Evolutionary conservation across 2,797 vertebrate genomes (phyloP).

Genomic region (Balearica regulorum): DNA sequence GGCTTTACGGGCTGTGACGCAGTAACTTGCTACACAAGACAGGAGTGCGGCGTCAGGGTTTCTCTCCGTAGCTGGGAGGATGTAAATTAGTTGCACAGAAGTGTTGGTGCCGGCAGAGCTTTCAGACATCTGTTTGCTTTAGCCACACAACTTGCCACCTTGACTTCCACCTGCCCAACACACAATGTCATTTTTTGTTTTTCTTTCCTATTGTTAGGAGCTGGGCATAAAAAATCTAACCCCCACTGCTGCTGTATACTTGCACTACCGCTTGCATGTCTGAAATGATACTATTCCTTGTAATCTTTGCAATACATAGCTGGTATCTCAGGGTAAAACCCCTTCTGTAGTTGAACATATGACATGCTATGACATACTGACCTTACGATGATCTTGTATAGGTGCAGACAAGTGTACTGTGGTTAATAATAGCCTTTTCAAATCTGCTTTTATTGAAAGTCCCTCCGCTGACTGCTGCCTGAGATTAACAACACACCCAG

Average conservation of each 20-base stretch:
- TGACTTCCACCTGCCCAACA: not conserved
- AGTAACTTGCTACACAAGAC: not conserved
- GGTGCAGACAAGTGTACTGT: not conserved
- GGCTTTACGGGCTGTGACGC: not conserved
- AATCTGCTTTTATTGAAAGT: not conserved
- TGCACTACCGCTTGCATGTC: not conserved
- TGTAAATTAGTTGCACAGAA: not conserved
- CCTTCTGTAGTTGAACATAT: not conserved
- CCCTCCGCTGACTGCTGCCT: not conserved
- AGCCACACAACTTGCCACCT: not conserved
- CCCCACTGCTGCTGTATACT: not conserved
- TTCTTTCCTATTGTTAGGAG: not conserved
- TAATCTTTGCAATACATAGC: not conserved
- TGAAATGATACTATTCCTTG: not conserved
- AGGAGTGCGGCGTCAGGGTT: not conserved
- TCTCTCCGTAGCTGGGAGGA: too few relatives aligned
- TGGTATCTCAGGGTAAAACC: not conserved
- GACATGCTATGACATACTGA: not conserved
- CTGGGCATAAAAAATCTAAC: not conserved
- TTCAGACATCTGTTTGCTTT: not conserved
- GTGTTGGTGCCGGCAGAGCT: not conserved
- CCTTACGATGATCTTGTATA: not conserved
- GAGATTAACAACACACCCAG: not conserved
- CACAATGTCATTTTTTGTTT: not conserved
- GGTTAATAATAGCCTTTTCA: not conserved